A percentile compares a stretch with the other conserved stretches of the same genome.
phyloP scores from a whole-genome alignment of 2,113 vertebrate species.

The Peromyscus polionotus region DNA sequence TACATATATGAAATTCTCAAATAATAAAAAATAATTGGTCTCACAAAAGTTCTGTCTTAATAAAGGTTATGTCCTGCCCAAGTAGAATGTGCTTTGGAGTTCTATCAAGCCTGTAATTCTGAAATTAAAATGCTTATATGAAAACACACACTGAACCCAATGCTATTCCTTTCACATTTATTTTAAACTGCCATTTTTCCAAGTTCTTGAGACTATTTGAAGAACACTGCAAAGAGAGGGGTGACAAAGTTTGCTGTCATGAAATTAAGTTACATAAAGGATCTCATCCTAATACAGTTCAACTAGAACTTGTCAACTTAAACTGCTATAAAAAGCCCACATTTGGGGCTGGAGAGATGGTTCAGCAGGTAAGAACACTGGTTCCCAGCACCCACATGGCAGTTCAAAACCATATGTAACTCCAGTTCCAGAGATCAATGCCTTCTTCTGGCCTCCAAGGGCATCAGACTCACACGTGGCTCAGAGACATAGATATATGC shows the following conservation, averaged over 20 bases:
- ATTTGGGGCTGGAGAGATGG: neutral
- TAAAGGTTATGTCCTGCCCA: constrained; percentile 55
- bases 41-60: constrained; percentile 33
- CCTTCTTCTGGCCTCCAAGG: neutral
- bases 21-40: constrained; percentile 33
- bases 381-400: neutral
- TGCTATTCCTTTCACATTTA: neutral
- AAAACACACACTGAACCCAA: constrained; percentile 16
- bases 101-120: constrained; percentile 46
- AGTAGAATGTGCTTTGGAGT: constrained; percentile 53
- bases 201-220: constrained; percentile 13
- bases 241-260: neutral
- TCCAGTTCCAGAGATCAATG: neutral
- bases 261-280: constrained; percentile 16
- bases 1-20: neutral
- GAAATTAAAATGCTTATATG: constrained; percentile 30
- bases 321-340: constrained; percentile 6
- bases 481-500: neutral
- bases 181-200: constrained; percentile 12
- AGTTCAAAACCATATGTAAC: neutral
- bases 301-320: constrained; percentile 37
- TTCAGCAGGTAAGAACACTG: neutral
- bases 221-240: neutral
- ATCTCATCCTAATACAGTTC: neutral
- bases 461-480: neutral